Conservation (phyloP, 1,140 invertebrate genomes). For the Caenorhabditis brenneri region DNA sequence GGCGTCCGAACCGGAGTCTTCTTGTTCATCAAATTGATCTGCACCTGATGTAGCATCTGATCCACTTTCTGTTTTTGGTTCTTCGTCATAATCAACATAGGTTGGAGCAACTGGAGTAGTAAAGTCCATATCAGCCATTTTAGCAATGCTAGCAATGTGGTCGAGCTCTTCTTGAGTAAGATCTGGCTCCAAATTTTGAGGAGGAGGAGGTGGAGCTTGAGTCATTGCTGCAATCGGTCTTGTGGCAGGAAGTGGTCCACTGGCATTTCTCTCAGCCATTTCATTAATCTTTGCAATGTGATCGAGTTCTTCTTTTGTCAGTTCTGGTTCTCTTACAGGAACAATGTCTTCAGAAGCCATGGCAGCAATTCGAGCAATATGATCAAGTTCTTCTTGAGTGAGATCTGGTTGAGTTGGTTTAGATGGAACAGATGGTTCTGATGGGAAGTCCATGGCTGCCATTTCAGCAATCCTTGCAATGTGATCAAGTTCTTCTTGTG, state of each 20-base stretch:
- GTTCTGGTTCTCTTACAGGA: not conserved
- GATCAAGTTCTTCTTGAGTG: constrained; percentile 42
- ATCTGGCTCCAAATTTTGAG: constrained; percentile 6
- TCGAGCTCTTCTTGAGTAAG: constrained; percentile 52
- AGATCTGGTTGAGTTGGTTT: not conserved
- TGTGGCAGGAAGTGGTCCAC: not conserved
- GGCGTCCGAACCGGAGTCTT: constrained; percentile 19
- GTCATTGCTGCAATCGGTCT: not conserved
- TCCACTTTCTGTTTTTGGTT: constrained; percentile 26
- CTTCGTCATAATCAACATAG: not conserved
- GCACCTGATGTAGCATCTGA: constrained; percentile 42
- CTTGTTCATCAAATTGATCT: constrained; percentile 17
- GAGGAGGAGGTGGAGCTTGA: not conserved
- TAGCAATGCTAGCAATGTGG: constrained; percentile 48
- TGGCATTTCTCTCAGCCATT: constrained; percentile 31
- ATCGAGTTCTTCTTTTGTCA: constrained; percentile 50
- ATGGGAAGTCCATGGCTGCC: constrained; percentile 41
- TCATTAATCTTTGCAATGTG: constrained; percentile 42
- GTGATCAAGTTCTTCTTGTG: constrained; percentile 47
- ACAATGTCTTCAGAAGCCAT: not conserved
- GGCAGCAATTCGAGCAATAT: constrained; percentile 18
- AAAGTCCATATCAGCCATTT: constrained; percentile 38
- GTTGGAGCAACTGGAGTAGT: not conserved
- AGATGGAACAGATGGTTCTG: not conserved
- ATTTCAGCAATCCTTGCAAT: constrained; percentile 52